These are phyloP conservation scores for Syngnathus floridae DNA, from an alignment of 2,113 vertebrate genomes.

Conservation along the genomic window DNA sequence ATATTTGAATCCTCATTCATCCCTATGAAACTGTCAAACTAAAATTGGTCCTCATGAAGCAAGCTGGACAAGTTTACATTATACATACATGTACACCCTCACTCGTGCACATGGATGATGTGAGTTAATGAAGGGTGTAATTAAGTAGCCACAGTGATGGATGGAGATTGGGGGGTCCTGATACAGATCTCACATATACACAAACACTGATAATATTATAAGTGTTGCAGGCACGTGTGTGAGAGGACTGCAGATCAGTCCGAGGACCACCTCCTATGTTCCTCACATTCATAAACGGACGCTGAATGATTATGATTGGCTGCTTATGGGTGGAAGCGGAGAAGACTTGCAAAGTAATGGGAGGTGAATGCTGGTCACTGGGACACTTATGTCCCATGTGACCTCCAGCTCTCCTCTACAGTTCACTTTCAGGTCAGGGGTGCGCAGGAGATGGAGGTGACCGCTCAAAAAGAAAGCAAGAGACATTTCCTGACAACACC, in stretches of 20 bases:
- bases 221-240: slow-evolving; percentile 23
- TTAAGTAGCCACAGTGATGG: slow-evolving; percentile 65
- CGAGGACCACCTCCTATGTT: not conserved
- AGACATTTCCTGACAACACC: slow-evolving; percentile 14
- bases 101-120: slow-evolving; percentile 55
- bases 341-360: slow-evolving; percentile 43
- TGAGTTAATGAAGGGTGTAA: slow-evolving; percentile 70
- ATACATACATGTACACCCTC: slow-evolving; percentile 22
- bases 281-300: not conserved
- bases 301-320: slow-evolving; percentile 19
- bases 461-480: slow-evolving; percentile 2
- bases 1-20: not conserved
- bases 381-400: slow-evolving; percentile 51
- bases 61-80: not conserved
- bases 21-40: not conserved
- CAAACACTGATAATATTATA: slow-evolving; percentile 65
- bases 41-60: not conserved
- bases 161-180: slow-evolving; percentile 57
- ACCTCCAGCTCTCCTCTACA: slow-evolving; percentile 41
- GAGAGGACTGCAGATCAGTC: slow-evolving; percentile 20
- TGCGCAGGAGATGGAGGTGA: slow-evolving; percentile 22
- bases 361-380: slow-evolving; percentile 56
- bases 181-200: slow-evolving; percentile 67
- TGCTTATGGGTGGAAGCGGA: not conserved
- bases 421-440: slow-evolving; percentile 59